Conservation (phyloP, 1,140 invertebrate genomes). For the Meloidogyne chitwoodi region DNA sequence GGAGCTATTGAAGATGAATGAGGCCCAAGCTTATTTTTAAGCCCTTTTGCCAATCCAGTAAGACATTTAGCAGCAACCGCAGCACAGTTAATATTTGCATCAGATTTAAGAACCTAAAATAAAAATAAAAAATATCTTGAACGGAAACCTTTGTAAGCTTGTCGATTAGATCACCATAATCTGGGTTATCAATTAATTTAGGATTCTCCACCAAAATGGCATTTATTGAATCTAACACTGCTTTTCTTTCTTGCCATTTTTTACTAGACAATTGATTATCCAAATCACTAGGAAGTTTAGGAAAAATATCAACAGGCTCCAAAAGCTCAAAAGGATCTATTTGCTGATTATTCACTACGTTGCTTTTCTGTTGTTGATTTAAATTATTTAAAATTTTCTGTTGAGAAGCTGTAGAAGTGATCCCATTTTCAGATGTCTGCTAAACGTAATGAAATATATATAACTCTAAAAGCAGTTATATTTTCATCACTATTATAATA, state of each 20-base stretch:
- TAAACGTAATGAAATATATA: too few relatives aligned
- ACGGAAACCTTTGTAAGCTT: constrained; percentile 77
- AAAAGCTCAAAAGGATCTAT: constrained; percentile 81
- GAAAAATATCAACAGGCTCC: constrained; percentile 84
- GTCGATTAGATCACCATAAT: constrained; percentile 78
- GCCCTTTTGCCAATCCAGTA: constrained; percentile 74
- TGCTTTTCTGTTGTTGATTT: too few relatives aligned
- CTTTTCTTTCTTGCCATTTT: constrained; percentile 93
- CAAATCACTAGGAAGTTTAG: constrained; percentile 88
- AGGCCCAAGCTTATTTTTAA: constrained; percentile 81
- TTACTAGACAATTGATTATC: constrained; percentile 86
- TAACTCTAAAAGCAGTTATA: too few relatives aligned
- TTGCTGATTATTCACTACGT: too few relatives aligned
- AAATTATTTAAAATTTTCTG: background rate
- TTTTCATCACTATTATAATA: too few relatives aligned
- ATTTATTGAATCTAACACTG: constrained; percentile 77
- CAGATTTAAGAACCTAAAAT: constrained; percentile 67
- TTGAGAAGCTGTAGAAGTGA: too few relatives aligned
- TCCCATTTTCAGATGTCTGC: too few relatives aligned
- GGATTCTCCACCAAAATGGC: constrained; percentile 71
- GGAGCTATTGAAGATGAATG: constrained; percentile 73
- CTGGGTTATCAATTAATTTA: constrained; percentile 11
- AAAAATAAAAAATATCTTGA: background rate
- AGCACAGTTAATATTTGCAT: constrained; percentile 89
- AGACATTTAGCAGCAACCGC: constrained; percentile 80